Evolutionary conservation across 92 coral and sea anemone genomes (phyloP).

Genomic region (Porites divaricata): DNA sequence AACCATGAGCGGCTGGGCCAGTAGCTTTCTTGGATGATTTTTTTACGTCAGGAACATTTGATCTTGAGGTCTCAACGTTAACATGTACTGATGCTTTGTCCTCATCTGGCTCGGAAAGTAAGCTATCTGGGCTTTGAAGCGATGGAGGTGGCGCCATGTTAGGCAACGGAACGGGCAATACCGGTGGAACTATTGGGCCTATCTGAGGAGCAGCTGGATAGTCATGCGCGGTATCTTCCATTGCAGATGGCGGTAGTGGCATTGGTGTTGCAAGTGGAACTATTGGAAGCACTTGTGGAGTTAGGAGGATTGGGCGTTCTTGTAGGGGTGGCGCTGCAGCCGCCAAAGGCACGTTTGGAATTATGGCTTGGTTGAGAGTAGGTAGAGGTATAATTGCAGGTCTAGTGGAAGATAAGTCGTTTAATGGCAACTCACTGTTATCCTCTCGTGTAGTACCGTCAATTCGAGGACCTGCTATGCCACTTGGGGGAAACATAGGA

Average conservation of each 20-base stretch:
- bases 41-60: slow-evolving; percentile 74
- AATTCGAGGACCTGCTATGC: slow-evolving; percentile 23
- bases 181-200: slow-evolving; percentile 17
- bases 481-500: slow-evolving; percentile 35
- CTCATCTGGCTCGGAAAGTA: slow-evolving; percentile 57
- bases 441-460: slow-evolving; percentile 9
- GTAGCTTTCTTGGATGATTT: neutral
- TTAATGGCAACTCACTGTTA: neutral
- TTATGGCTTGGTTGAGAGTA: slow-evolving; percentile 22
- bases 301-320: slow-evolving; percentile 19
- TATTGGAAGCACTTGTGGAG: slow-evolving; percentile 52
- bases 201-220: slow-evolving; percentile 32
- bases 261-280: slow-evolving; percentile 48
- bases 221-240: neutral
- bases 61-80: slow-evolving; percentile 93
- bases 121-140: slow-evolving; percentile 12
- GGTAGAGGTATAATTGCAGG: slow-evolving; percentile 28
- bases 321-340: slow-evolving; percentile 33
- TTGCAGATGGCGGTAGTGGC: neutral
- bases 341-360: slow-evolving; percentile 17
- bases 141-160: slow-evolving; percentile 34
- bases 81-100: slow-evolving; percentile 95
- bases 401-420: slow-evolving; percentile 5
- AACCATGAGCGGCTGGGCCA: slow-evolving; percentile 42
- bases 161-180: slow-evolving; percentile 36